These are phyloP conservation scores for Coreius guichenoti DNA, from an alignment of 2,797 vertebrate species.

Conservation along the genomic window DNA sequence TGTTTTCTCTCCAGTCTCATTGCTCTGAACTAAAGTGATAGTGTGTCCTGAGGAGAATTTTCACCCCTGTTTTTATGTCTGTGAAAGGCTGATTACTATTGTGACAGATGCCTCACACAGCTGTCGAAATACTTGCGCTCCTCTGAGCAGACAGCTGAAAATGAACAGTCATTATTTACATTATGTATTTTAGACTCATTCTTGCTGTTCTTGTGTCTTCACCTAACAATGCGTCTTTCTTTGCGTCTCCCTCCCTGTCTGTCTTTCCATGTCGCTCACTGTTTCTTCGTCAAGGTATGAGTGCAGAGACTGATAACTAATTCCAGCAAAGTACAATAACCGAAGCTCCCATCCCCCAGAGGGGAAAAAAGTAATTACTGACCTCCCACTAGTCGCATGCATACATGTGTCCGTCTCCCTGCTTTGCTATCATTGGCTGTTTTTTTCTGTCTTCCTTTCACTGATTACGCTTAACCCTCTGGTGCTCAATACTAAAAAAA, in stretches of 20 bases:
- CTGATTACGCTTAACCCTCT: slow-evolving; percentile 5
- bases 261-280: neutral
- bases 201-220: slow-evolving; percentile 1
- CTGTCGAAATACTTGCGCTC: slow-evolving; percentile 2
- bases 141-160: slow-evolving; percentile 43
- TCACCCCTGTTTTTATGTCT: slow-evolving; percentile 31
- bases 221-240: neutral
- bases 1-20: slow-evolving; percentile 22
- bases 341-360: slow-evolving; percentile 12
- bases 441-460: slow-evolving; percentile 2
- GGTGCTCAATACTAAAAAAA: neutral
- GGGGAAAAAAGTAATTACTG: slow-evolving; percentile 45
- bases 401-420: neutral
- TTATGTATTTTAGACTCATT: slow-evolving; percentile 31
- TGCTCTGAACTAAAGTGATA: slow-evolving; percentile 18
- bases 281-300: slow-evolving; percentile 24
- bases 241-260: neutral
- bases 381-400: slow-evolving; percentile 29
- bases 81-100: slow-evolving; percentile 45
- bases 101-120: slow-evolving; percentile 42
- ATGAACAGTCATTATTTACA: slow-evolving; percentile 41
- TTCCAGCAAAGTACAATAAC: slow-evolving; percentile 36
- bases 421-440: slow-evolving; percentile 11
- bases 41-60: slow-evolving; percentile 31
- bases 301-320: slow-evolving; percentile 29